A percentile compares a stretch with the other conserved stretches of the same genome.
phyloP scores from a whole-genome alignment of 2,888 invertebrate genomes.

The Neria commutata region DNA sequence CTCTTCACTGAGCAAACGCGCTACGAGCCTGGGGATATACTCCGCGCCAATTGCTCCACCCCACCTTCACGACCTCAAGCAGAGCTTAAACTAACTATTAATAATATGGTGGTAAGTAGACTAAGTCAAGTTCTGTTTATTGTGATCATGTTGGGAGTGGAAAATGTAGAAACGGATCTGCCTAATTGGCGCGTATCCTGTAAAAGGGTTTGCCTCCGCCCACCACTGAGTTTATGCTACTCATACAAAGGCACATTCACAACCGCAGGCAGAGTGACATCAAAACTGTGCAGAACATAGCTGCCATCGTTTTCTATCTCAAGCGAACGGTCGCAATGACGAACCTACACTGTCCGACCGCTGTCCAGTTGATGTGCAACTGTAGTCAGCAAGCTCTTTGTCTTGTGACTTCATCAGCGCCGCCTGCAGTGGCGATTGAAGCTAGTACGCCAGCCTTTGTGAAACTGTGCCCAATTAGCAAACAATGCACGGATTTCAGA shows the following conservation, averaged over 20 bases:
- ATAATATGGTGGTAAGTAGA: slow-evolving; percentile 76
- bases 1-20: slow-evolving; percentile 75
- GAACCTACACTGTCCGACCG: too few species aligned
- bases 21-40: slow-evolving; percentile 76
- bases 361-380: too few species aligned
- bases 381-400: too few species aligned
- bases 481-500: background rate
- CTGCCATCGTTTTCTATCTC: too few species aligned
- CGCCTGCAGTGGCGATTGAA: background rate
- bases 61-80: slow-evolving; percentile 77
- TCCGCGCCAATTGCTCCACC: slow-evolving; percentile 81
- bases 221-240: too few species aligned
- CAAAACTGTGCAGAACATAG: too few species aligned
- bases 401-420: too few species aligned
- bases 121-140: background rate
- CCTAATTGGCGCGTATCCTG: background rate
- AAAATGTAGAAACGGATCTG: background rate
- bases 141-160: background rate
- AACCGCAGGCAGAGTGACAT: background rate
- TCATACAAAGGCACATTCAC: too few species aligned
- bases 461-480: background rate
- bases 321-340: too few species aligned
- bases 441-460: too few species aligned
- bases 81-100: slow-evolving; percentile 76
- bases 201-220: too few species aligned